Evolutionary conservation across 2,797 vertebrate species (phyloP).

Genomic region (Streptopelia turtur): DNA sequence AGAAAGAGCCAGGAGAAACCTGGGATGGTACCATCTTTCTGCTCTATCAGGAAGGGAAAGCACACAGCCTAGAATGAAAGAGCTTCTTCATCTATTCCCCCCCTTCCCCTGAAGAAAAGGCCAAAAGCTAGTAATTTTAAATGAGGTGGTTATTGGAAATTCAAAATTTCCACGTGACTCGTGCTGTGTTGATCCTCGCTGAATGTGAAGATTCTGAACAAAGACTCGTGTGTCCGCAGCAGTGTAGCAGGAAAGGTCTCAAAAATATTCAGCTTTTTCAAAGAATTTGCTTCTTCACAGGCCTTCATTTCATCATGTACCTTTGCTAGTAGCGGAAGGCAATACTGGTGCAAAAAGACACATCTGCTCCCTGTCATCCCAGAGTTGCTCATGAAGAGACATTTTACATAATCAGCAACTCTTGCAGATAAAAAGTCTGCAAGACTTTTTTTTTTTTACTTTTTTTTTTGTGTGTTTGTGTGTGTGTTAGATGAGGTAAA

Average conservation of each 20-base stretch:
- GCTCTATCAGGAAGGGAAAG: not conserved
- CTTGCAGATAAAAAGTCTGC: not conserved
- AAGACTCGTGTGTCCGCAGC: not conserved
- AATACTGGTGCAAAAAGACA: not conserved
- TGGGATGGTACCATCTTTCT: not conserved
- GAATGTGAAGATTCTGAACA: not conserved
- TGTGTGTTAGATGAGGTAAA: not conserved
- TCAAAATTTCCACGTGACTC: not conserved
- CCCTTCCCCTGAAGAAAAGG: not conserved
- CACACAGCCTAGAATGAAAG: not conserved
- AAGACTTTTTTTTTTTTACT: not conserved
- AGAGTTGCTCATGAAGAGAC: not conserved
- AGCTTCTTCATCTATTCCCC: not conserved
- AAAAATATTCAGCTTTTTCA: not conserved
- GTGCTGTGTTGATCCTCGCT: not conserved
- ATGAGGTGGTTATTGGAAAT: not conserved
- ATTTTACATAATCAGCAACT: not conserved
- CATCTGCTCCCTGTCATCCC: not conserved
- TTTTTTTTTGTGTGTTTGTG: too few species aligned
- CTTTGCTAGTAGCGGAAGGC: not conserved
- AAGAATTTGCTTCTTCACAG: not conserved
- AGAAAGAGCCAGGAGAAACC: not conserved
- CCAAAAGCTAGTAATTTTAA: not conserved
- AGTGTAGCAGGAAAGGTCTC: accelerated
- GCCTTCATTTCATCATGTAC: not conserved